These are phyloP conservation scores for Patella caerulea DNA, from an alignment of 2,888 invertebrate genomes.

Conservation along the genomic window DNA sequence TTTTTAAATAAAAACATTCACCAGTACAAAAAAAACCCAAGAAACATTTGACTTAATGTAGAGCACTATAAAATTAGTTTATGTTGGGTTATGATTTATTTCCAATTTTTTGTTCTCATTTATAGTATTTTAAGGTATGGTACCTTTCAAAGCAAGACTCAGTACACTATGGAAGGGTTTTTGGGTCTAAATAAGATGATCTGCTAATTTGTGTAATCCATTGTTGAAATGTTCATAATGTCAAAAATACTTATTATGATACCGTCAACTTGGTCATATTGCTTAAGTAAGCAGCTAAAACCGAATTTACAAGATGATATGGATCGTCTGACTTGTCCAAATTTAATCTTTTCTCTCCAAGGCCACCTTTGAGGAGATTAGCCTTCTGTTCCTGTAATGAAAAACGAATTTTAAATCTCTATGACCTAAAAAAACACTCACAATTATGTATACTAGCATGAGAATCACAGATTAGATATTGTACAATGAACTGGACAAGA, in stretches of 20 bases:
- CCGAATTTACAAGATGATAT: not conserved
- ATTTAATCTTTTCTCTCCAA: not conserved
- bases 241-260: too few relatives aligned
- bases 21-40: too few relatives aligned
- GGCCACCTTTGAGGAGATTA: not conserved
- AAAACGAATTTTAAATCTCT: slow-evolving; percentile 1
- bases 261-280: too few relatives aligned
- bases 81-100: too few relatives aligned
- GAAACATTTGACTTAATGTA: too few relatives aligned
- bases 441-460: not conserved
- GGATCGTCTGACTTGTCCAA: not conserved
- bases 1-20: too few relatives aligned
- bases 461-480: slow-evolving; percentile 6
- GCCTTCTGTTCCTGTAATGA: not conserved
- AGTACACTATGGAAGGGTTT: too few relatives aligned
- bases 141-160: slow-evolving; percentile 23
- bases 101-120: too few relatives aligned
- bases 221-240: too few relatives aligned
- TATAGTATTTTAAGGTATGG: not conserved
- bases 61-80: too few relatives aligned
- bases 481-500: not conserved
- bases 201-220: too few relatives aligned
- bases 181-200: too few relatives aligned
- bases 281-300: not conserved
- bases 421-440: not conserved